Conservation (phyloP, 1,140 invertebrate genomes). For the Thaumetopoea pityocampa region DNA sequence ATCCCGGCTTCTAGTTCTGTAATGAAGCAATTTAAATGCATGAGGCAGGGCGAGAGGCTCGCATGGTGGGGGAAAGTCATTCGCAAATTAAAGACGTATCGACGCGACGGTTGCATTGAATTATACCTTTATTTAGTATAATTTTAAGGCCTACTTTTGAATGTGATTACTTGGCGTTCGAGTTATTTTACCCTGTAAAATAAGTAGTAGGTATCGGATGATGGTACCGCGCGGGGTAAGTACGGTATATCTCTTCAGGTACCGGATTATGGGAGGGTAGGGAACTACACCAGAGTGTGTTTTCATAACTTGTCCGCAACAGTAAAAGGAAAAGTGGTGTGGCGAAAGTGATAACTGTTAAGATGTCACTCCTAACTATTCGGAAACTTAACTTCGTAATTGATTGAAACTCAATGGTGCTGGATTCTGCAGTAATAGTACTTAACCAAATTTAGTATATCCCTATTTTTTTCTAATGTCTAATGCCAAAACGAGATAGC, state of each 20-base stretch:
- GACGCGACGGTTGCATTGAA: slow-evolving; percentile 1
- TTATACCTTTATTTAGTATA: slow-evolving; percentile 12
- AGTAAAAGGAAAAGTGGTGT: slow-evolving; percentile 69
- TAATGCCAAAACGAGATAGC: no score
- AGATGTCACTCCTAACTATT: no score
- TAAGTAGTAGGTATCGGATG: slow-evolving; percentile 64
- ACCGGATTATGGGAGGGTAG: slow-evolving; percentile 67
- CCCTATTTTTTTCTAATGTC: no score
- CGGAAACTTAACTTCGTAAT: slow-evolving; percentile 4
- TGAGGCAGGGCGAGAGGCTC: slow-evolving; percentile 72
- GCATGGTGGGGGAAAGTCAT: slow-evolving; percentile 47
- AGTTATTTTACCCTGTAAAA: slow-evolving; percentile 15
- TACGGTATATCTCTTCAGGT: slow-evolving; percentile 70
- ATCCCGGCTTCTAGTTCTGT: slow-evolving; percentile 61
- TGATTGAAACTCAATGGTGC: no score
- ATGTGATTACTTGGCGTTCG: slow-evolving; percentile 6
- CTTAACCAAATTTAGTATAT: no score
- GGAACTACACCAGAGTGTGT: slow-evolving; percentile 62
- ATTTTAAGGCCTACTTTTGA: slow-evolving; percentile 17
- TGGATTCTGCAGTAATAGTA: no score
- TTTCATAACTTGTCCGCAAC: slow-evolving; percentile 62
- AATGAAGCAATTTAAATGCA: slow-evolving; percentile 78
- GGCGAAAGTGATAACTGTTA: slow-evolving; percentile 60
- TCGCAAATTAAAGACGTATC: slow-evolving; percentile 30
- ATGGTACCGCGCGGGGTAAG: slow-evolving; percentile 67